These are phyloP conservation scores for Pseudopipra pipra DNA, from an alignment of 2,113 vertebrate genomes.

Conservation along the genomic window DNA sequence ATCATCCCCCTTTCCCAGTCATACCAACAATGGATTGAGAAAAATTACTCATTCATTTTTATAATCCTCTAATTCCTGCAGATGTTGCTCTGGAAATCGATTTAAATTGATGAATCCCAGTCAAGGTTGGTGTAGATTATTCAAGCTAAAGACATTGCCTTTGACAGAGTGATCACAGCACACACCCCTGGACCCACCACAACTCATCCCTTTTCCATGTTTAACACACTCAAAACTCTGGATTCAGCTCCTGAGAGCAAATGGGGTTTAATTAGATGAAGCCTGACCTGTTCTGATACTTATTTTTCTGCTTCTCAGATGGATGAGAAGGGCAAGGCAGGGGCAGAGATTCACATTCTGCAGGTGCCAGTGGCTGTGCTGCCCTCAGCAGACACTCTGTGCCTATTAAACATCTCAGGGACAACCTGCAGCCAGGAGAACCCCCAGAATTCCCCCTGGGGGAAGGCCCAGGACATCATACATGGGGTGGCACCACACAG, in stretches of 20 bases:
- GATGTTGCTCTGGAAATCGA: slow-evolving; percentile 28
- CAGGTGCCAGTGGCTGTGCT: background rate
- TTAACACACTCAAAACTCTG: background rate
- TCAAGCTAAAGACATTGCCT: background rate
- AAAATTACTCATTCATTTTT: slow-evolving; percentile 43
- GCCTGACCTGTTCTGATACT: background rate
- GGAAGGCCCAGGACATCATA: fast-evolving
- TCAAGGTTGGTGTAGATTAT: background rate
- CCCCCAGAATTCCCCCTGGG: fast-evolving
- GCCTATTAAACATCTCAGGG: background rate
- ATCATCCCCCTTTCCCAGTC: background rate
- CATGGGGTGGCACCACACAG: fast-evolving
- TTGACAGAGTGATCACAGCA: background rate
- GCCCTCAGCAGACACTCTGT: background rate
- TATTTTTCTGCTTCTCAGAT: background rate
- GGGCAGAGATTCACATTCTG: background rate
- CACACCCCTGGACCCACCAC: background rate
- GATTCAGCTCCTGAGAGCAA: background rate
- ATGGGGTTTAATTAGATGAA: background rate
- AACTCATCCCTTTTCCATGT: background rate
- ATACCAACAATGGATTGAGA: slow-evolving; percentile 4
- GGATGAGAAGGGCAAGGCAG: background rate
- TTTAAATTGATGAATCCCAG: slow-evolving; percentile 15
- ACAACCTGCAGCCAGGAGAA: fast-evolving
- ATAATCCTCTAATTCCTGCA: slow-evolving; percentile 49